Base-by-base conservation (phyloP, 2,888 invertebrate genomes). In the Dicranocentrus wangi region DNA sequence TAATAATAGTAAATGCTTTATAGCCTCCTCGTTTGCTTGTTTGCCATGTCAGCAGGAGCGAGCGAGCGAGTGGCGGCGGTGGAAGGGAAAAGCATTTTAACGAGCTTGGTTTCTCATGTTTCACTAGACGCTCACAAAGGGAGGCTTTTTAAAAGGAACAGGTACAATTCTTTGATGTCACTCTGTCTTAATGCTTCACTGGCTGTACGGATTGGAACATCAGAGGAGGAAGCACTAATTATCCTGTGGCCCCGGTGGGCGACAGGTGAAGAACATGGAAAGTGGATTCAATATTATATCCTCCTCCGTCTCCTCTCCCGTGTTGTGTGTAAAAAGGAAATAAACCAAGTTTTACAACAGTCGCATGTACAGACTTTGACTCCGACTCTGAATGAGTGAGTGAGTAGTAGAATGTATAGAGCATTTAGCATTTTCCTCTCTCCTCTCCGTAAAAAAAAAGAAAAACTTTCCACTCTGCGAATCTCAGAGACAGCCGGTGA, bases 231-330 rank as follows among this genome's bases (percentile, higher is more conserved):
- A 81, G 81, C 81, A 81, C 75, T 81, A 81, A 81, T 81, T 81
- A 81, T 81, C 81, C 81, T 76, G 81, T 81, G 81, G 81, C 81
- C 81, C 81, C 60, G 75, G 81, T 76, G 81, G 81, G 81, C 75
- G 81, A 76, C 81, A 81, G 81, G 81, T 81, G 81, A 81, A 81
- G 70, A 81, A 76, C 81, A 81, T 81, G 81, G 75, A 81, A 81
- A 81, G 73, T 81, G 76, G 81, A 81, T 81, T 81, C 81, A 76
- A 76, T 75, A 55, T 69, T 8, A 66, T 69, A 53, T 71, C 8
- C 19, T 17, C 23, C 19, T 42, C 25, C 13, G 61, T 19, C 10
- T 32, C 5, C 23, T 61, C 23, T 25, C n/a, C 13, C 7, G 3
- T 15, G 69, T 15, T 51, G 27, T 72, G 66, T 55, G 55, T 69